Evolutionary conservation across 64 coral and sea anemone genomes (phyloP), one percentile per base, ranked within the genome.

Genomic region (Actinia equina): DNA sequence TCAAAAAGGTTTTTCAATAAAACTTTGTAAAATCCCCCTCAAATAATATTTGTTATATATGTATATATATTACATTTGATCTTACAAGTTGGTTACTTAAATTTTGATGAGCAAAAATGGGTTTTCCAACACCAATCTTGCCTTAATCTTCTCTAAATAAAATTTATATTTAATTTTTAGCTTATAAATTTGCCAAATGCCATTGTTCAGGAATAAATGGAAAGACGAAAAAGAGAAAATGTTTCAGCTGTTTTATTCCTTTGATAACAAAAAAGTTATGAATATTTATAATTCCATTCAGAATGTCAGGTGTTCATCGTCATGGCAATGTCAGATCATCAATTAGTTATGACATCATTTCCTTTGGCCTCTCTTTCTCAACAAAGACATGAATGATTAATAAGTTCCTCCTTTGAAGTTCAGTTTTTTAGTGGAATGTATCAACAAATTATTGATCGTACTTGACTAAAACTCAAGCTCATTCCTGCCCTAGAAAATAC

Each of bases 341-440:
- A 79, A 79, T 79, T 43, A 79, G 8, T 45, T 20, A 79, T 79
- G 77, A 79, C 77, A 79, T 79, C 43, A 81, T 52, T 81, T 81
- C 78, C 78, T 81, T 52, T 79, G 44, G 20, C 10, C 78, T 81
- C 78, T 49, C 49, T 81, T 44, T 49, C 78, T 81, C 45, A 44
- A 81, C 78, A 44, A 81, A 81, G 43, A 19, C 20, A 52, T 81
- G 22, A 81, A 81, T 81, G 49, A 81, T 81, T 81, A 49, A 81
- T 81, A 81, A 74, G 69, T 27, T 81, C 78, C 78, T 81, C 78
- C 78, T 52, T 81, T 81, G 43, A 81, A 81, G 44, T 81, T 81
- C 78, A 49, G 22, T 52, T 49, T 52, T 49, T 81, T 37, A 52
- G 78, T 81, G 15, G 17, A 81, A 52, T 44, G 44, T 81, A 81